A percentile compares a stretch with the other conserved stretches of the same genome.
Conservation (phyloP, 2,113 vertebrate species). For the Oreochromis spilurus region DNA sequence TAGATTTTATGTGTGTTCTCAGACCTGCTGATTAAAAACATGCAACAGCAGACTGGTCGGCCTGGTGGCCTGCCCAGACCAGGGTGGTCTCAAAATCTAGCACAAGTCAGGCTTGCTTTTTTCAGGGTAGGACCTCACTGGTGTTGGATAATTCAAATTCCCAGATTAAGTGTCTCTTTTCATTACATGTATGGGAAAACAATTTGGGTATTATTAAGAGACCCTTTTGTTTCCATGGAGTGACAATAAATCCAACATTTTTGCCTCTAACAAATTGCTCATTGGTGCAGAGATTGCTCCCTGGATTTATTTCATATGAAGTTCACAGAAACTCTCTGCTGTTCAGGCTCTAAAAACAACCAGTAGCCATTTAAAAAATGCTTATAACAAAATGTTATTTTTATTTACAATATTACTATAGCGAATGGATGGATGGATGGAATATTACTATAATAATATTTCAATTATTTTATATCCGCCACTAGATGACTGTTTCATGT, state of each 20-base stretch:
- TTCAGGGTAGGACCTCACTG: background rate
- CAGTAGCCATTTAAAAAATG: background rate
- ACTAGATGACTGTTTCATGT: background rate
- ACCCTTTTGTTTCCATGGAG: background rate
- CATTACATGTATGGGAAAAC: background rate
- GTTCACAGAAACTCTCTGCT: background rate
- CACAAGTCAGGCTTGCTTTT: background rate
- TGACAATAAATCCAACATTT: background rate
- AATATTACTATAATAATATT: background rate
- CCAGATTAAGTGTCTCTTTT: background rate
- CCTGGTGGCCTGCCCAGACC: conserved; percentile 24
- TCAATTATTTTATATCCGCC: background rate
- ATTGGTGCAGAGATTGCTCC: background rate
- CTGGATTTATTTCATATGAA: background rate
- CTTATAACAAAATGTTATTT: background rate
- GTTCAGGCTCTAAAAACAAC: background rate
- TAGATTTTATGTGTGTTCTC: conserved; percentile 46
- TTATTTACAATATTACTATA: background rate
- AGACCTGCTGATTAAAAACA: conserved; percentile 60
- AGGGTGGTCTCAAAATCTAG: conserved; percentile 49
- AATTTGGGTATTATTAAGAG: background rate
- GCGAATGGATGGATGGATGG: too few relatives aligned
- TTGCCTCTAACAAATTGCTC: background rate
- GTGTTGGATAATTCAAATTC: conserved; percentile 7
- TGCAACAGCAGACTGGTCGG: background rate